Conservation (phyloP, 2,888 invertebrate species). For the Acrobasis consociella region DNA sequence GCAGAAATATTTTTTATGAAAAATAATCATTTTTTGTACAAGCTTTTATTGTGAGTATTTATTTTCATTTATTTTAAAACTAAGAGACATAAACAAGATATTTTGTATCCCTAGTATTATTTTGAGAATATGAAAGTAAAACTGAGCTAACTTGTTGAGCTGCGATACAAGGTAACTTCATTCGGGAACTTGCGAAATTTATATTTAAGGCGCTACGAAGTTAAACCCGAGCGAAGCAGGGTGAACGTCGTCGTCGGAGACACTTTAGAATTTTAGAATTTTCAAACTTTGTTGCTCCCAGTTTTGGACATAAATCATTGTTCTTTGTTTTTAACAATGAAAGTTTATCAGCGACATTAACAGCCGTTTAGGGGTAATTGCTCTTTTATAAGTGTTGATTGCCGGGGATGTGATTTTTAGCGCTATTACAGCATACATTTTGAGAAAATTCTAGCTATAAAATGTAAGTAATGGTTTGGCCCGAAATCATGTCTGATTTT, state of each 20-base stretch:
- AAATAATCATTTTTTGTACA: too few relatives aligned
- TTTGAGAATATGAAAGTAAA: conserved; percentile 51
- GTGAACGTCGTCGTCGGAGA: conserved; percentile 43
- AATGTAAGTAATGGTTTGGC: too few relatives aligned
- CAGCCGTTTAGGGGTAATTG: conserved; percentile 12
- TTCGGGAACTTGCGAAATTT: conserved; percentile 73
- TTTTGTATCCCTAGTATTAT: conserved; percentile 33
- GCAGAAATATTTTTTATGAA: too few relatives aligned
- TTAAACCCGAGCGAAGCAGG: conserved; percentile 53
- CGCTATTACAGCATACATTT: too few relatives aligned
- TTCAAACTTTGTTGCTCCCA: conserved; percentile 23
- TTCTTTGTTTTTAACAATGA: conserved; percentile 24
- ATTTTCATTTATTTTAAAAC: too few relatives aligned
- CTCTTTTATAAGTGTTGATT: conserved; percentile 13
- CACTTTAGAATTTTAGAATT: conserved; percentile 38
- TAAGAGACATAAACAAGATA: too few relatives aligned
- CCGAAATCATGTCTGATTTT: too few relatives aligned
- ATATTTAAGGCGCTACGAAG: conserved; percentile 76
- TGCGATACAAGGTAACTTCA: conserved; percentile 55
- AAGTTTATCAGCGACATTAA: conserved; percentile 16
- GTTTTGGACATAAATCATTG: conserved; percentile 67
- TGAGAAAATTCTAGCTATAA: too few relatives aligned
- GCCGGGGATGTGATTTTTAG: too few relatives aligned
- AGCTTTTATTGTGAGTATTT: too few relatives aligned
- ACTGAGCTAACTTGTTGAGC: conserved; percentile 64